These are phyloP conservation scores for Ostrea edulis DNA, from an alignment of 1,140 invertebrate genomes.

Conservation along the genomic window DNA sequence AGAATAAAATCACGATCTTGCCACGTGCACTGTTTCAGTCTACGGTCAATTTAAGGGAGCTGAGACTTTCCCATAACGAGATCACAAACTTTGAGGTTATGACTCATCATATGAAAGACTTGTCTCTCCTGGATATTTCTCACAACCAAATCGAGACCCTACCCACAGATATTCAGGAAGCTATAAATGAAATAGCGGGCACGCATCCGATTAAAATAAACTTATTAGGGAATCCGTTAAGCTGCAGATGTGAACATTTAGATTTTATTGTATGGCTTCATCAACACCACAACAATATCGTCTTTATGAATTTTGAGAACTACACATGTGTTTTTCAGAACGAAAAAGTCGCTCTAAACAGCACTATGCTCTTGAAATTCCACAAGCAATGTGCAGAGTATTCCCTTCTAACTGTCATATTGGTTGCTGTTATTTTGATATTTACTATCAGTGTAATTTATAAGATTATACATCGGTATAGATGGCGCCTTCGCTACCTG, in stretches of 20 bases:
- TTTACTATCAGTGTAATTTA: not conserved
- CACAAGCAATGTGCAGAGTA: constrained; percentile 30
- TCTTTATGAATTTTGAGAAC: not conserved
- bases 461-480: not conserved
- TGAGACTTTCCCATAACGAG: not conserved
- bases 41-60: not conserved
- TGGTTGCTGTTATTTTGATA: not conserved
- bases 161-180: not conserved
- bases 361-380: not conserved
- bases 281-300: not conserved
- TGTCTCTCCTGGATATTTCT: not conserved
- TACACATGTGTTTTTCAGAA: not conserved
- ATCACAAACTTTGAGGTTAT: not conserved
- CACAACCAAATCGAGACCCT: not conserved
- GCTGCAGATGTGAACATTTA: constrained; percentile 39
- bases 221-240: constrained; percentile 12
- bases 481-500: not conserved
- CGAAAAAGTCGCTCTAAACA: not conserved
- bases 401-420: not conserved
- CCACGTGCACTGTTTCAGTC: not conserved
- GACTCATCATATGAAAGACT: not conserved
- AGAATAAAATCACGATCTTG: not conserved
- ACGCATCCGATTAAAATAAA: not conserved
- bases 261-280: constrained; percentile 38
- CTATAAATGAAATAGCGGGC: not conserved